These are phyloP conservation scores for Hypercompe scribonia DNA, from an alignment of 2,888 invertebrate genomes.

Conservation along the genomic window DNA sequence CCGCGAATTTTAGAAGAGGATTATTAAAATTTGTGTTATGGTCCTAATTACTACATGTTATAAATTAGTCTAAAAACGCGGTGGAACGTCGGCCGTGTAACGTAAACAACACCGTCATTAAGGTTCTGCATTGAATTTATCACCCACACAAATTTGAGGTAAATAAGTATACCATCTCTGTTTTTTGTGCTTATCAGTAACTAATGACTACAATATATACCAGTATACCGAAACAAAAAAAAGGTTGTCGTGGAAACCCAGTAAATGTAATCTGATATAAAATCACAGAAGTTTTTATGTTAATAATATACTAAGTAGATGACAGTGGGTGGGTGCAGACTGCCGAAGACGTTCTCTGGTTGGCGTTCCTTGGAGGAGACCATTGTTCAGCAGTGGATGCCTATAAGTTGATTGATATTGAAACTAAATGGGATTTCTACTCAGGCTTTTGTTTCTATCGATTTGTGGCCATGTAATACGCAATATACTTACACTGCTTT, in stretches of 20 bases:
- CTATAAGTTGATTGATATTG: too few species aligned
- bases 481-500: background rate
- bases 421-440: background rate
- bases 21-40: slow-evolving; percentile 53
- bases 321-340: too few species aligned
- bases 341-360: too few species aligned
- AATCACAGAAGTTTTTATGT: slow-evolving; percentile 29
- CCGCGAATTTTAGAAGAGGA: slow-evolving; percentile 49
- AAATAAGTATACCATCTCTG: slow-evolving; percentile 47
- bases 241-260: slow-evolving; percentile 47
- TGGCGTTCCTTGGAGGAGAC: too few species aligned
- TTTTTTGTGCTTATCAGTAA: slow-evolving; percentile 52
- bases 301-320: too few species aligned
- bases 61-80: slow-evolving; percentile 58
- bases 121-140: slow-evolving; percentile 59
- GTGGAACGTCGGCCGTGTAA: slow-evolving; percentile 55
- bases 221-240: slow-evolving; percentile 46
- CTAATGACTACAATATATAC: slow-evolving; percentile 10
- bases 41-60: slow-evolving; percentile 59
- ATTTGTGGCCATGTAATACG: background rate
- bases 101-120: slow-evolving; percentile 59
- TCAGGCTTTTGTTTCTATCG: background rate
- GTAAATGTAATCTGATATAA: slow-evolving; percentile 43
- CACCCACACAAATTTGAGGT: slow-evolving; percentile 54
- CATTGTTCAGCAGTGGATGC: too few species aligned